phyloP scores from a whole-genome alignment of 2,797 vertebrate genomes.

The Lerista edwardsae region DNA sequence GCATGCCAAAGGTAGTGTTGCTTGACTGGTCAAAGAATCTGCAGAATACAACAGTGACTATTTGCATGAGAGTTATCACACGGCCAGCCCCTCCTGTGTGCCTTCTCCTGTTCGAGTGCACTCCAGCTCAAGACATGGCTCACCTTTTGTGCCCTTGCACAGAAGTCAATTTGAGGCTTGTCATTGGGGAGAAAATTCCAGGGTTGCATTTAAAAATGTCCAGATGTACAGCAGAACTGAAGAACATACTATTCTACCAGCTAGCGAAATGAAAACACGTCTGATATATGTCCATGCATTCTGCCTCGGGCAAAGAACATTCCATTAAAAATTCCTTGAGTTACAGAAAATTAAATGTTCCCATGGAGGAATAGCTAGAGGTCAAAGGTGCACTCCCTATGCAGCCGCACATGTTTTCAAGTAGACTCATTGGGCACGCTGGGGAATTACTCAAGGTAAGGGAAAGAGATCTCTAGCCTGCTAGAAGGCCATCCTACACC shows the following conservation, averaged over 20 bases:
- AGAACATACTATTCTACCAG: constrained; percentile 70
- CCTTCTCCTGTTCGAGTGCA: neutral
- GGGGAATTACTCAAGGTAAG: no score
- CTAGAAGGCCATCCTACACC: no score
- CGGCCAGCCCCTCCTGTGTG: neutral
- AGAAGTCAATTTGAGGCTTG: constrained; percentile 47
- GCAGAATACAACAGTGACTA: no score
- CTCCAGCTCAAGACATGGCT: neutral
- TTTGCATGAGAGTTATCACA: neutral
- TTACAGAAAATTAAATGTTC: constrained; percentile 73
- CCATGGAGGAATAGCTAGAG: constrained; percentile 67
- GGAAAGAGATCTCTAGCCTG: no score
- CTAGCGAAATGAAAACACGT: constrained; percentile 69
- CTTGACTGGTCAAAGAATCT: no score
- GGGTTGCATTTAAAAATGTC: constrained; percentile 55
- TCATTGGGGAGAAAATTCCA: constrained; percentile 56
- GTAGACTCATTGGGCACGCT: no score
- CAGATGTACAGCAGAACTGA: constrained; percentile 70
- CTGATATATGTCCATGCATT: constrained; percentile 68
- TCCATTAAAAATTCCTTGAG: constrained; percentile 70
- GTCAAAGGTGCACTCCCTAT: constrained; percentile 68
- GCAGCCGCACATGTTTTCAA: constrained; percentile 72
- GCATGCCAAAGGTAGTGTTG: no score
- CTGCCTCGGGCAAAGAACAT: constrained; percentile 71
- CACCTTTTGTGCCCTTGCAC: constrained; percentile 44